Evolutionary conservation across 2,888 invertebrate species (phyloP).

Genomic region (Therioaphis trifolii): DNA sequence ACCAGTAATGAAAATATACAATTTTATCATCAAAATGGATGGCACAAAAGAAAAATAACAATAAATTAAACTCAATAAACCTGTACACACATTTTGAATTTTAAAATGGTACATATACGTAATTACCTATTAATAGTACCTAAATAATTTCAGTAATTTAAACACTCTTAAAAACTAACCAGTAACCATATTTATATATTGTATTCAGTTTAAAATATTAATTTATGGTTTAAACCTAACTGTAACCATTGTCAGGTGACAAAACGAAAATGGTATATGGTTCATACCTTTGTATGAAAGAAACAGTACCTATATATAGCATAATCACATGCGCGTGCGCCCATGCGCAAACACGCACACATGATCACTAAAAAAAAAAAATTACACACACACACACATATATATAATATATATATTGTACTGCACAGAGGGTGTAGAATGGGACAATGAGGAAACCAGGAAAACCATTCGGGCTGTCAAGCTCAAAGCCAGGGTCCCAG

Average conservation of each 20-base stretch:
- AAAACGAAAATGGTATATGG: background rate
- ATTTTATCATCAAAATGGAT: too few species aligned
- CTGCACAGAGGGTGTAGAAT: slow-evolving; percentile 52
- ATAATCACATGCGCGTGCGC: background rate
- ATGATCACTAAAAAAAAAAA: slow-evolving; percentile 1
- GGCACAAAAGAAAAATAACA: too few species aligned
- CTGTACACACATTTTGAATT: too few species aligned
- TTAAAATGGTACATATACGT: background rate
- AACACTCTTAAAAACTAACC: too few species aligned
- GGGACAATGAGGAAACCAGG: slow-evolving; percentile 64
- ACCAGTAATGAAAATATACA: too few species aligned
- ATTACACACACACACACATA: background rate
- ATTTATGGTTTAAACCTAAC: background rate
- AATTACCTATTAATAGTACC: too few species aligned
- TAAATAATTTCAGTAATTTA: too few species aligned
- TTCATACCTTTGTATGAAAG: background rate
- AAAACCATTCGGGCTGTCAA: slow-evolving; percentile 69
- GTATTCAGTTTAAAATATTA: background rate
- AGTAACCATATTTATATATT: too few species aligned
- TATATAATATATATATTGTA: slow-evolving; percentile 14
- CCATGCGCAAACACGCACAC: background rate
- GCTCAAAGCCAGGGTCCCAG: slow-evolving; percentile 68
- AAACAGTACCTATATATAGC: background rate
- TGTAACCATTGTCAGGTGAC: slow-evolving; percentile 11
- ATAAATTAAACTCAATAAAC: background rate